Base-by-base conservation (phyloP, 2,113 vertebrate species). In the Muntiacus muntjak region DNA sequence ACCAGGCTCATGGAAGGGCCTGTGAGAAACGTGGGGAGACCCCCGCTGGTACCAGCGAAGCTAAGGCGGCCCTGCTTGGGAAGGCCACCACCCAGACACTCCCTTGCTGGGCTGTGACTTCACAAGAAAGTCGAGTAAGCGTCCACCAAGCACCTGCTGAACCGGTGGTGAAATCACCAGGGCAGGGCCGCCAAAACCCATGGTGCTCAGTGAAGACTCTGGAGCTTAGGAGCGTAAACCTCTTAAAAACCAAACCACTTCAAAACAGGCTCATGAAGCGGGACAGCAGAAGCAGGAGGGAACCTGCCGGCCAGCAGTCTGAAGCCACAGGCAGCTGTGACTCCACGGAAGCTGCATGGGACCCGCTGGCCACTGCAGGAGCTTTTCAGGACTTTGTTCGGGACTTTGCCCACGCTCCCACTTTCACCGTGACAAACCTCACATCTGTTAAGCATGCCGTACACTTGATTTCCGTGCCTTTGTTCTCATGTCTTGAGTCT, bases 281-380 rank as follows among this genome's bases (percentile, higher is more conserved):
- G 19, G 3, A 11, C 6, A 50, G 52, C 33, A 47, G 50, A 25
- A 50, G 52, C 15, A 23, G 25, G 43, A 93, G 14, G 54, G 43
- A 57, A 17, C 33, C 43, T n/a, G 14, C 45, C 7, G 26, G 47
- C 45, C 40, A 14, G 11, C 30, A 62, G 54, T 1, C n/a, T 78
- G 54, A 60, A 7, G 13, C 26, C 14, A 16, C 2, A 0, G 67
- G 33, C 1, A 5, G 43, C 7, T 50, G 11, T 12, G 2, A 6
- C 52, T 40, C 54, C 83, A 78, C 1, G 62, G 91, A 58, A 12
- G n/a, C 25, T 25, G 25, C 33, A 12, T 0, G 12, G 47, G 11
- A 23, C 40, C 3, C 25, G 40, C 28, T 17, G 28, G 16, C 28
- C 43, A 25, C 1, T n/a, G 50, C 25, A 58, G 52, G 55, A 55